Conservation (phyloP, 2,113 vertebrate species). For the Cebidichthys violaceus region DNA sequence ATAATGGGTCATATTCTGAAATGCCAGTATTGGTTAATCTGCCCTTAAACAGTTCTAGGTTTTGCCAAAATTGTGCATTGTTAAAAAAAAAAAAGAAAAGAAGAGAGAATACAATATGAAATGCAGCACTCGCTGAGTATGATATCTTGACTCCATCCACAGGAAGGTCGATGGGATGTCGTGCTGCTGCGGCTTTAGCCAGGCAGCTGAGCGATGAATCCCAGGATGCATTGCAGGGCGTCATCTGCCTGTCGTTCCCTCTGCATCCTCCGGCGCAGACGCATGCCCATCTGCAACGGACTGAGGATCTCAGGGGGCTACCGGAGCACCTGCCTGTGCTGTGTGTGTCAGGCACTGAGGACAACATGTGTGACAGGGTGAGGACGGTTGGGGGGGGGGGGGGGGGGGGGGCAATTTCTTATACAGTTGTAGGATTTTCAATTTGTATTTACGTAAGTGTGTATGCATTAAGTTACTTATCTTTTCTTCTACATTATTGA, state of each 20-base stretch:
- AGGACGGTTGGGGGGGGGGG: not conserved
- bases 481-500: not conserved
- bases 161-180: slow-evolving; percentile 95
- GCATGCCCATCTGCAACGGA: slow-evolving; percentile 84
- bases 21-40: not conserved
- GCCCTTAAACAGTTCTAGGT: not conserved
- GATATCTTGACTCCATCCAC: slow-evolving; percentile 17
- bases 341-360: slow-evolving; percentile 92
- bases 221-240: slow-evolving; percentile 84
- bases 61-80: not conserved
- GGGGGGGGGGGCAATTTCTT: not conserved
- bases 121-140: not conserved
- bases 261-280: slow-evolving; percentile 90
- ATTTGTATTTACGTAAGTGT: not conserved
- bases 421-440: not conserved
- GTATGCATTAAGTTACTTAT: not conserved
- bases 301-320: slow-evolving; percentile 87
- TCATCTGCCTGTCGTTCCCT: slow-evolving; percentile 93
- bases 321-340: slow-evolving; percentile 84
- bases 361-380: slow-evolving; percentile 94
- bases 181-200: slow-evolving; percentile 87
- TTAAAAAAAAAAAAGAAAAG: not conserved
- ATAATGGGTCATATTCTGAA: not conserved
- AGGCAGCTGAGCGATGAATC: slow-evolving; percentile 68
- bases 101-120: not conserved